These are phyloP conservation scores for Vimba vimba DNA, from an alignment of 2,113 vertebrate genomes.

Conservation along the genomic window DNA sequence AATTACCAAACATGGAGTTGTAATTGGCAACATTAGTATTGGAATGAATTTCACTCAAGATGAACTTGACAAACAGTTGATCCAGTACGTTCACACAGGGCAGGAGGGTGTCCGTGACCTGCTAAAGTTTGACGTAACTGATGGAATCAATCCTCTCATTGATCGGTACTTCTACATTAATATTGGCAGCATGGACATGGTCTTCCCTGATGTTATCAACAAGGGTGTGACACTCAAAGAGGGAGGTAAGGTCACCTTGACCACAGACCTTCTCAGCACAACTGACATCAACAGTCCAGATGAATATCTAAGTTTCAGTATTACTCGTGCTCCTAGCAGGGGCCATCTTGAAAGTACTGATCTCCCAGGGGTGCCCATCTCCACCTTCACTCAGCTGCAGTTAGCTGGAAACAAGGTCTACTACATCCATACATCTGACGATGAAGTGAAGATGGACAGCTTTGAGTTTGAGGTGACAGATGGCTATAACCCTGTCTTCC, in stretches of 20 bases:
- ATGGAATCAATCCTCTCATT: constrained; percentile 91
- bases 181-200: constrained; percentile 86
- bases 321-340: constrained; percentile 88
- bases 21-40: constrained; percentile 84
- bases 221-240: constrained; percentile 95
- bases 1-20: constrained; percentile 73
- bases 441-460: constrained; percentile 95
- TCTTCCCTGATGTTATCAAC: constrained; percentile 92
- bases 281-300: constrained; percentile 96
- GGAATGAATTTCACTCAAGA: constrained; percentile 96
- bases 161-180: constrained; percentile 97
- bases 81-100: constrained; percentile 86
- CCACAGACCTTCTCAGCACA: constrained; percentile 93
- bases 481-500: constrained; percentile 92
- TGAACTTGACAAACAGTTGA: constrained; percentile 86
- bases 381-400: constrained; percentile 91
- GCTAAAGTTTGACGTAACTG: constrained; percentile 95
- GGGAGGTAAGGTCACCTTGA: constrained; percentile 90
- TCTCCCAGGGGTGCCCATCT: constrained; percentile 82
- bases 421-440: constrained; percentile 93
- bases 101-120: constrained; percentile 91
- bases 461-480: constrained; percentile 98
- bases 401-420: constrained; percentile 95
- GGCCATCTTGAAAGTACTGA: constrained; percentile 94
- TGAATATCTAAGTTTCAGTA: constrained; percentile 90